These are phyloP conservation scores for Andrena trimmerana DNA, from an alignment of 2,888 invertebrate species.

Conservation along the genomic window DNA sequence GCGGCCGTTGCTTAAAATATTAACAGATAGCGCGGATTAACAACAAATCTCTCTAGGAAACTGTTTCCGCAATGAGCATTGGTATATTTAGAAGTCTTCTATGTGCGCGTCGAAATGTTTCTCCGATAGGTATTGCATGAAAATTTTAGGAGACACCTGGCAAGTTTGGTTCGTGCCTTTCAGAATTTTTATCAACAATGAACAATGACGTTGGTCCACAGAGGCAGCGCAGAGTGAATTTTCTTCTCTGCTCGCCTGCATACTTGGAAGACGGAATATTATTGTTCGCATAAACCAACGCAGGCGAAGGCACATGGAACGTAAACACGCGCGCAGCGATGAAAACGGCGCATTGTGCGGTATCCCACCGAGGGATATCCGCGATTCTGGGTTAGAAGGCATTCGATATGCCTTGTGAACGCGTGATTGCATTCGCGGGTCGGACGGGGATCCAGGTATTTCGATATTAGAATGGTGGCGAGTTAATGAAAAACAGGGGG, in stretches of 20 bases:
- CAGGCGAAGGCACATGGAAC: not conserved
- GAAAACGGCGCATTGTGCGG: conserved; percentile 58
- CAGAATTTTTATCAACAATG: too few species aligned
- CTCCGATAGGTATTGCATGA: not conserved
- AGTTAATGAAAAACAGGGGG: conserved; percentile 50
- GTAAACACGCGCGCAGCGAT: conserved; percentile 4
- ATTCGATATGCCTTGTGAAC: conserved; percentile 59
- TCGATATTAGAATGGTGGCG: conserved; percentile 60
- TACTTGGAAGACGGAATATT: not conserved
- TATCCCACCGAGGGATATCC: conserved; percentile 56
- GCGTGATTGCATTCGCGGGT: conserved; percentile 60
- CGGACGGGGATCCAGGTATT: conserved; percentile 44
- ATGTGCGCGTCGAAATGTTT: not conserved
- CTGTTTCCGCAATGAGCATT: conserved; percentile 20
- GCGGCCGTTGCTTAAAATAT: not conserved
- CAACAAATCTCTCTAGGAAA: not conserved
- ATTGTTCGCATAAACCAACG: conserved; percentile 9
- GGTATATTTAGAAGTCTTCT: conserved; percentile 23
- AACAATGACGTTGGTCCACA: too few species aligned
- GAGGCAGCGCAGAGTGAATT: too few species aligned
- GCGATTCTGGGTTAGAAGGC: conserved; percentile 63
- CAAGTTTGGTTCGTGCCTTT: too few species aligned
- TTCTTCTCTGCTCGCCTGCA: not conserved
- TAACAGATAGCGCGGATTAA: conserved; percentile 4
- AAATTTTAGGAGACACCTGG: too few species aligned